Conservation (phyloP, 2,888 invertebrate genomes). For the Catocala fraxini region DNA sequence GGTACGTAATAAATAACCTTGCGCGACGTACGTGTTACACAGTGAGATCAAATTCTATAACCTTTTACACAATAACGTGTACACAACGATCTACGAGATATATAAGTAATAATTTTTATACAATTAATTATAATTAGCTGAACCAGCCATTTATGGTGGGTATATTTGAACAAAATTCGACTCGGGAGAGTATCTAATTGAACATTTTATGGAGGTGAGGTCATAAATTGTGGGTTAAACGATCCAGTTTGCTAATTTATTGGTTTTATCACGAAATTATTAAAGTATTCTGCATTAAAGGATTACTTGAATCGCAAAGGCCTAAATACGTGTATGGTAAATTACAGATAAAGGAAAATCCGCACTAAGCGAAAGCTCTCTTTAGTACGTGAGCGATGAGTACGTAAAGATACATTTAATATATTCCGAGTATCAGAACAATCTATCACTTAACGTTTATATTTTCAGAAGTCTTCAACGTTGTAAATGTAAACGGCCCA, state of each 20-base stretch:
- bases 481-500: no score
- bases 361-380: no score
- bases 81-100: not conserved
- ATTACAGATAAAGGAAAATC: not conserved
- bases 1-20: no score
- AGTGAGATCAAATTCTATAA: no score
- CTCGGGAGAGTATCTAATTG: conserved; percentile 37
- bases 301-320: not conserved
- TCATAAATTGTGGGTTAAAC: conserved; percentile 37
- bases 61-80: no score
- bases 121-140: conserved; percentile 22
- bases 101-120: conserved; percentile 5
- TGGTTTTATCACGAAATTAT: conserved; percentile 32
- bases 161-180: conserved; percentile 35
- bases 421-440: no score
- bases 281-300: conserved; percentile 9
- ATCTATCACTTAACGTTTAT: no score
- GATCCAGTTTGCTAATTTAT: conserved; percentile 38
- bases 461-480: no score
- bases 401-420: no score
- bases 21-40: no score
- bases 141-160: conserved; percentile 16
- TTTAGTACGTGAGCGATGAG: no score
- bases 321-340: not conserved
- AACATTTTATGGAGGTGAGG: conserved; percentile 33